phyloP scores from a whole-genome alignment of 2,888 invertebrate genomes.

The Cryptocephalus moraei region DNA sequence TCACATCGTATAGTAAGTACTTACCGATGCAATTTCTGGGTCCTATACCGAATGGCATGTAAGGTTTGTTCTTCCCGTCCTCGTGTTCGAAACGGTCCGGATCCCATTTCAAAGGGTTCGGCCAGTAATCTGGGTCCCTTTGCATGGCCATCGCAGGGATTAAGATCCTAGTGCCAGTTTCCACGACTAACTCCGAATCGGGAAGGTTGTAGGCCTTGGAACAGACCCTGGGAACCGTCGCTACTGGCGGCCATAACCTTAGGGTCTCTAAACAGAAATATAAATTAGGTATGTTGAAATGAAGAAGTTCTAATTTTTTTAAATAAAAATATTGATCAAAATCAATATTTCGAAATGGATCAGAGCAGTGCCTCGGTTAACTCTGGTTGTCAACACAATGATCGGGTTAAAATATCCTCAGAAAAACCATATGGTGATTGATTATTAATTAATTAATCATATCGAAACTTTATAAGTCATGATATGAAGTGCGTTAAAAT shows the following conservation, averaged over 20 bases:
- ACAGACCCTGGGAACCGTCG: constrained; percentile 20
- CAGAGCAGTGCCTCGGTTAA: not conserved
- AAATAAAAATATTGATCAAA: not conserved
- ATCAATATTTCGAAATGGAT: not conserved
- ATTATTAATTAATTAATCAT: too few relatives aligned
- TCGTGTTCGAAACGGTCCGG: constrained; percentile 33
- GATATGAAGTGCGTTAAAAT: too few relatives aligned
- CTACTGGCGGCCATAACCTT: constrained; percentile 30
- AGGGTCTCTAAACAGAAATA: constrained; percentile 28
- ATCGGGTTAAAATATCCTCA: not conserved
- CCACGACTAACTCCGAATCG: constrained; percentile 15
- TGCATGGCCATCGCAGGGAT: constrained; percentile 30
- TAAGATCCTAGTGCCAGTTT: constrained; percentile 25
- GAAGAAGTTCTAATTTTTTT: not conserved
- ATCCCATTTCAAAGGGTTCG: constrained; percentile 33
- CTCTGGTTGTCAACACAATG: not conserved
- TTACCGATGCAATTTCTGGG: constrained; percentile 28
- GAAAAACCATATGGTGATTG: too few relatives aligned
- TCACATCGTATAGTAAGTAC: constrained; percentile 1
- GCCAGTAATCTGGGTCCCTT: constrained; percentile 28
- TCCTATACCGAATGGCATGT: constrained; percentile 28
- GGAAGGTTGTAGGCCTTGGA: constrained; percentile 21
- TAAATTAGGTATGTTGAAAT: not conserved
- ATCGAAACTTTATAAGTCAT: too few relatives aligned
- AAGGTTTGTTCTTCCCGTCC: constrained; percentile 21